phyloP scores from a whole-genome alignment of 2,113 vertebrate species.

The Sakesphorus luctuosus region DNA sequence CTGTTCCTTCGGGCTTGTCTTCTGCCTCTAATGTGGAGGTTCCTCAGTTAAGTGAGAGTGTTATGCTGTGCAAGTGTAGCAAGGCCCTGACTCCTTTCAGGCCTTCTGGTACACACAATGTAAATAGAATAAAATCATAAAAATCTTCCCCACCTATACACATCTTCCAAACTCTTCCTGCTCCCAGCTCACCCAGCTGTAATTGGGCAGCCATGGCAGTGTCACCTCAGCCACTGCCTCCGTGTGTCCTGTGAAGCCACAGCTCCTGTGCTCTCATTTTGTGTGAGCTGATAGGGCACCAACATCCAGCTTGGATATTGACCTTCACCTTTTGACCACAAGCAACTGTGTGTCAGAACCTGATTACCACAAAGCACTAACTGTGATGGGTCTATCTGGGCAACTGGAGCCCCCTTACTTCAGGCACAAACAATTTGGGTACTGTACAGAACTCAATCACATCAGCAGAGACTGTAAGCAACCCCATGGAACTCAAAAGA shows the following conservation, averaged over 20 bases:
- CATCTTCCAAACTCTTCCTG: background rate
- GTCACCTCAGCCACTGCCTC: background rate
- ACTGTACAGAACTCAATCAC: background rate
- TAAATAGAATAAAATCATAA: background rate
- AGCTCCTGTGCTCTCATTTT: background rate
- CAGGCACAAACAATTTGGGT: background rate
- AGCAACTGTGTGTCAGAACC: background rate
- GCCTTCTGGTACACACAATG: background rate
- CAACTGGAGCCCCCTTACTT: background rate
- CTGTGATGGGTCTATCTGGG: background rate
- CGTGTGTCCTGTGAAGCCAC: background rate
- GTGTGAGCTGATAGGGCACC: background rate
- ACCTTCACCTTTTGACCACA: background rate
- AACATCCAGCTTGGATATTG: background rate
- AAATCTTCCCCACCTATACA: background rate
- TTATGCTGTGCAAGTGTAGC: background rate
- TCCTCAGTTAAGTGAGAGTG: background rate
- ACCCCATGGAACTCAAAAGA: background rate
- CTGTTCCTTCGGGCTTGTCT: background rate
- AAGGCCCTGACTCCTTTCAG: background rate
- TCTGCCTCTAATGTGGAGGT: background rate
- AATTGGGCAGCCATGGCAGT: accelerated
- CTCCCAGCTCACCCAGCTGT: background rate
- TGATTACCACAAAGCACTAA: background rate
- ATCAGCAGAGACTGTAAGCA: background rate